phyloP scores from a whole-genome alignment of 2,797 vertebrate species.

The Petrocephalus sullivani region DNA sequence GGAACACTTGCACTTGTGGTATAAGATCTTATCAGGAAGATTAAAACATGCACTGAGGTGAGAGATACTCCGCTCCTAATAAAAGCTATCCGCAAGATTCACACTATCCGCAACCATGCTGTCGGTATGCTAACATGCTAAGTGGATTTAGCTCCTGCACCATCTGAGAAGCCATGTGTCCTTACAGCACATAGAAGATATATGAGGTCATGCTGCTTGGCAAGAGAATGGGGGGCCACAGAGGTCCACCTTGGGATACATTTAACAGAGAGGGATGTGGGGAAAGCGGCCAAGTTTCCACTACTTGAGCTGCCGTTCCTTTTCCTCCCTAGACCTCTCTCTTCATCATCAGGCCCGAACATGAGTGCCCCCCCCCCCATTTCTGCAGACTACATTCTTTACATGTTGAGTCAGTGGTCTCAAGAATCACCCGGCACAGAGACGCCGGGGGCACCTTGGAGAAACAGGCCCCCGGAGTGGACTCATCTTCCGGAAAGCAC shows the following conservation, averaged over 20 bases:
- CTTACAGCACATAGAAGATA: conserved; percentile 27
- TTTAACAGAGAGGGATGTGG: conserved; percentile 25
- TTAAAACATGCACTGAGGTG: not conserved
- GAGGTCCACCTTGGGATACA: conserved; percentile 24
- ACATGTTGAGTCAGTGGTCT: conserved; percentile 15
- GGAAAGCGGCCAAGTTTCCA: conserved; percentile 37
- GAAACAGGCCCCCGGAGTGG: not conserved
- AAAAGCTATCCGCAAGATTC: not conserved
- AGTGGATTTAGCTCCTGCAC: not conserved
- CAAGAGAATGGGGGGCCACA: conserved; percentile 12
- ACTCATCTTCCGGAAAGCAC: not conserved
- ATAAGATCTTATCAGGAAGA: not conserved
- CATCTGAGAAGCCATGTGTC: not conserved
- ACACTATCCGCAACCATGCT: not conserved
- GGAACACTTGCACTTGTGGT: not conserved
- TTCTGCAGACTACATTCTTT: conserved; percentile 16
- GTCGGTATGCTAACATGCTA: not conserved
- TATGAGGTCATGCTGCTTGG: conserved; percentile 35
- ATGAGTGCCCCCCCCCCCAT: not conserved
- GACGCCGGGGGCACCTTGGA: not conserved
- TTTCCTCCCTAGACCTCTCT: conserved; percentile 8
- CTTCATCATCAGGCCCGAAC: conserved; percentile 15
- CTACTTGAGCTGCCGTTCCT: conserved; percentile 18
- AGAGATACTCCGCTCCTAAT: not conserved
- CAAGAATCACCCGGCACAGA: not conserved